Base-by-base conservation (phyloP, 1,140 invertebrate genomes). In the Gerris buenoi region DNA sequence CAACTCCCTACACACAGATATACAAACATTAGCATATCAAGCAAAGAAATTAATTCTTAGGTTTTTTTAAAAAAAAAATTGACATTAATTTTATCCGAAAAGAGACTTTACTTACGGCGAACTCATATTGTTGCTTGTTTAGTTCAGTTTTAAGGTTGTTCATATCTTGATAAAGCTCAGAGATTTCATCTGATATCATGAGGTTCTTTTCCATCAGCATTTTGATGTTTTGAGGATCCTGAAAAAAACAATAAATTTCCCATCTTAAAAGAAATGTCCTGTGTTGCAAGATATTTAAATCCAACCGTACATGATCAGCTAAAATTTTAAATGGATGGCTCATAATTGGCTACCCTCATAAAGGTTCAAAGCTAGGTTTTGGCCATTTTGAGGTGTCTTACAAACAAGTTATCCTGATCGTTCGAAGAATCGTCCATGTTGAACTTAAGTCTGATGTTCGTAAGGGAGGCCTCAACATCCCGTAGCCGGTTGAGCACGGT, bases 401-500 rank as follows among this genome's bases (percentile, higher is more conserved):
- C n/a, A n/a, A n/a, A n/a, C n/a, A n/a, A n/a, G n/a, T n/a, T n/a
- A n/a, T n/a, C n/a, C n/a, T n/a, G n/a, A n/a, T n/a, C n/a, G 25
- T 22, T 22, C 3, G n/a, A 61, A 61, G 59, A 22, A 61, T 61
- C 33, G 22, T 61, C 18, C 10, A 25, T 23, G 25, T 27, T 25
- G 27, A 63, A 63, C 25, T 25, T 63, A 15, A 25, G 15, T 63
- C 15, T 63, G 15, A 25, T 63, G 15, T 63, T 63, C 13, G 22
- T 58, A 2, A 76, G 64, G 25, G 75, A 71, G 15, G 67, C 70
- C 58, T 77, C 75, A 14, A 77, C 60, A n/a, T 71, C 64, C 2
- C 56, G 23, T 1, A 77, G 67, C 15, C 75, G 74, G 27, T 71
- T 63, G 3, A 71, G 72, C 0, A 78, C 26, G 1, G 67, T 33